These are phyloP conservation scores for Horisme vitalbata DNA, from an alignment of 2,888 invertebrate genomes.

Conservation along the genomic window DNA sequence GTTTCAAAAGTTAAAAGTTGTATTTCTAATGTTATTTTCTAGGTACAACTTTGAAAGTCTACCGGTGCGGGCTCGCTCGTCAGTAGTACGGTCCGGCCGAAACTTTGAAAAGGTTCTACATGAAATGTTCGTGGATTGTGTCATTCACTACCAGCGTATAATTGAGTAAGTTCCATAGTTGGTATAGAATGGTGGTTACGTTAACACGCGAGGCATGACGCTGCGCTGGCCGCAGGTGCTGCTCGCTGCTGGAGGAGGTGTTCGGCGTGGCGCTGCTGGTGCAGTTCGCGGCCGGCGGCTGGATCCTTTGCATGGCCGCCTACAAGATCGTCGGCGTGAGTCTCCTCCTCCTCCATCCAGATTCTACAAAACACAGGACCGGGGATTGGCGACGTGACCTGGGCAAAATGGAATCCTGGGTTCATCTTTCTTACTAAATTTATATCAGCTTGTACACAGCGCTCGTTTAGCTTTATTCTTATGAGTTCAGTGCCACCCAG, in stretches of 20 bases:
- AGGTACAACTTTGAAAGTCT: conserved; percentile 55
- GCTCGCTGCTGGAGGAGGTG: conserved; percentile 43
- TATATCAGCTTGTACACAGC: no score
- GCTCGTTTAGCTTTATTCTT: no score
- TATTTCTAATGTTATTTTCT: conserved; percentile 26
- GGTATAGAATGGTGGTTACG: no score
- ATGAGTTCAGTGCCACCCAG: no score
- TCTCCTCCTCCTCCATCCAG: conserved; percentile 15
- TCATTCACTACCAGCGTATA: conserved; percentile 56
- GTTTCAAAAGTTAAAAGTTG: no score
- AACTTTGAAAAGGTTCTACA: conserved; percentile 38
- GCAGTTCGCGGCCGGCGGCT: conserved; percentile 69
- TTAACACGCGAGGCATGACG: no score
- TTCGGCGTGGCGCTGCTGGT: conserved; percentile 63
- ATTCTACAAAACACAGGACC: no score
- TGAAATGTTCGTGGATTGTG: conserved; percentile 45
- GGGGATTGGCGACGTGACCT: no score
- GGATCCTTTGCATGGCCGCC: conserved; percentile 75
- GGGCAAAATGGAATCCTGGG: no score
- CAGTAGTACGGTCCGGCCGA: conserved; percentile 21
- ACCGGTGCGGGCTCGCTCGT: conserved; percentile 41
- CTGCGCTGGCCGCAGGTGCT: neutral
- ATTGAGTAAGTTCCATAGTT: no score
- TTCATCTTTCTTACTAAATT: no score
- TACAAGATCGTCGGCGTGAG: conserved; percentile 70